Evolutionary conservation across 1,140 invertebrate species (phyloP).

Genomic region (Diabrotica undecimpunctata): DNA sequence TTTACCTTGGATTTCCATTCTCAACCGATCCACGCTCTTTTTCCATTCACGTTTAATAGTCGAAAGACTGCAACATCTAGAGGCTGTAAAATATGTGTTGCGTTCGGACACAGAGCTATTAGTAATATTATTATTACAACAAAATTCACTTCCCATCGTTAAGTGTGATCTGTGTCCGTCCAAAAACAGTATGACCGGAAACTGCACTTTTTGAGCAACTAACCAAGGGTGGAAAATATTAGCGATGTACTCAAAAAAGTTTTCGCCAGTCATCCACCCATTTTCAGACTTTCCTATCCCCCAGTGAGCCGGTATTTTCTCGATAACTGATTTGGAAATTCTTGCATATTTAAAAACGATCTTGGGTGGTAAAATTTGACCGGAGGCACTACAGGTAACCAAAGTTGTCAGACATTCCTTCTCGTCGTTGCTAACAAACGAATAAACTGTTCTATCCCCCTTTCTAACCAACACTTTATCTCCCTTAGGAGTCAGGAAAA

Average conservation of each 20-base stretch:
- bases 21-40: conserved; percentile 16
- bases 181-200: conserved; percentile 44
- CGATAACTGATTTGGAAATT: conserved; percentile 32
- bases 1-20: conserved; percentile 6
- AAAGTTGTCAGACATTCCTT: too few relatives aligned
- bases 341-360: conserved; percentile 32
- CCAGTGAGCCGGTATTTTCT: conserved; percentile 38
- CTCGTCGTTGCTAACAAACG: conserved; percentile 9
- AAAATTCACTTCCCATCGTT: conserved; percentile 44
- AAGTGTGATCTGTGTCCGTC: too few relatives aligned
- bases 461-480: conserved; percentile 29
- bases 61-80: conserved; percentile 23
- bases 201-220: conserved; percentile 33
- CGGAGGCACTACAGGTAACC: too few relatives aligned
- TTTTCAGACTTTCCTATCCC: conserved; percentile 41
- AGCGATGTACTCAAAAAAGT: conserved; percentile 45
- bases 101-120: conserved; percentile 29
- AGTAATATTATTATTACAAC: conserved; percentile 43
- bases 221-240: conserved; percentile 43
- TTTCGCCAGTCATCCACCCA: conserved; percentile 50
- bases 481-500: conserved; percentile 40
- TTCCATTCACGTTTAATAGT: conserved; percentile 18
- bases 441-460: conserved; percentile 18
- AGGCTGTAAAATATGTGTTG: conserved; percentile 27
- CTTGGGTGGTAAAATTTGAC: too few relatives aligned